Evolutionary conservation across 2,888 invertebrate species (phyloP).

Genomic region (Sphaeridia pumilis): DNA sequence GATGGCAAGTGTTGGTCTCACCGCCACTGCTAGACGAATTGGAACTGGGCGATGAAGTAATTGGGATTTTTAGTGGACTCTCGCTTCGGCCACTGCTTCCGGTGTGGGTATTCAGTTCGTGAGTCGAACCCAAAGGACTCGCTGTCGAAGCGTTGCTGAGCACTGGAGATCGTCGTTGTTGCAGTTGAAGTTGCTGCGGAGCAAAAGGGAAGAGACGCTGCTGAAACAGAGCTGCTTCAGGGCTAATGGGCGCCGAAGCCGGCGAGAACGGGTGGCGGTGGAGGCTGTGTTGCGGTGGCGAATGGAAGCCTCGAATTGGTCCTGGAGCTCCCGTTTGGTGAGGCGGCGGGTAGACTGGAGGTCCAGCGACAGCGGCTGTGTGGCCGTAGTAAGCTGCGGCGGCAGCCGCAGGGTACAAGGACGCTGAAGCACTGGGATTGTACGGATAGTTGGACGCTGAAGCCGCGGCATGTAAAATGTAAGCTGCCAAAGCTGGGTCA

Average conservation of each 20-base stretch:
- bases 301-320: constrained; percentile 37
- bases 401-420: constrained; percentile 36
- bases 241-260: constrained; percentile 17
- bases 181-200: too few species aligned
- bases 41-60: constrained; percentile 32
- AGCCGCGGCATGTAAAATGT: constrained; percentile 78
- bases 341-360: constrained; percentile 36
- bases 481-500: constrained; percentile 85
- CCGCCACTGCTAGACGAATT: constrained; percentile 32
- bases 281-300: constrained; percentile 32
- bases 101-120: constrained; percentile 4
- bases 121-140: constrained; percentile 26
- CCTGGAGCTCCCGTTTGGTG: constrained; percentile 36
- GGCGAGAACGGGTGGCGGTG: constrained; percentile 24
- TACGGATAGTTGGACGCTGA: constrained; percentile 47
- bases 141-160: constrained; percentile 13
- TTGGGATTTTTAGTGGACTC: constrained; percentile 26
- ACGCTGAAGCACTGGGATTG: constrained; percentile 43
- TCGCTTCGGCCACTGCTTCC: constrained; percentile 9
- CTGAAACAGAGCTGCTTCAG: constrained; percentile 18
- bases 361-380: constrained; percentile 37
- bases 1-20: constrained; percentile 28
- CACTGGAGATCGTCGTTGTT: constrained; percentile 23
- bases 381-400: not conserved
- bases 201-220: constrained; percentile 26